phyloP scores from a whole-genome alignment of 2,797 vertebrate species.

The Acrossocheilus fasciatus region DNA sequence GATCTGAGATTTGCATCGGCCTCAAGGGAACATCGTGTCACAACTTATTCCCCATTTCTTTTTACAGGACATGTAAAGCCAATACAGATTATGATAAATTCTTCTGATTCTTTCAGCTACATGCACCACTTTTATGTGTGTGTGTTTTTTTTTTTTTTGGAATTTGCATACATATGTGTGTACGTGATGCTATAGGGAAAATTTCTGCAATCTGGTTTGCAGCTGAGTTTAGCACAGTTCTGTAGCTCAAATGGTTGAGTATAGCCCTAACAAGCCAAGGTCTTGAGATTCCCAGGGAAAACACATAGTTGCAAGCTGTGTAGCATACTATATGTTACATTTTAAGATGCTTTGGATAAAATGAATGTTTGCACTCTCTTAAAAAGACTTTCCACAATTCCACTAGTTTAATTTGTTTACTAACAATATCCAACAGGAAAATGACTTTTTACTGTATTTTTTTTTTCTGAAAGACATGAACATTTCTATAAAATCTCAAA shows the following conservation, averaged over 20 bases:
- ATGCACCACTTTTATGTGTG: not conserved
- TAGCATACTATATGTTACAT: not conserved
- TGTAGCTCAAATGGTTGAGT: not conserved
- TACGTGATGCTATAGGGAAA: not conserved
- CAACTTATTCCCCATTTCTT: not conserved
- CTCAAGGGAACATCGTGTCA: not conserved
- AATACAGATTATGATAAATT: not conserved
- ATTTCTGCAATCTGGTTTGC: not conserved
- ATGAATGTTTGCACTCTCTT: not conserved
- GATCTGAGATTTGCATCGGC: constrained; percentile 12
- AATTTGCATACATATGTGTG: not conserved
- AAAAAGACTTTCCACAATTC: not conserved
- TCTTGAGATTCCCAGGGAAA: not conserved
- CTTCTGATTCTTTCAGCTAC: not conserved
- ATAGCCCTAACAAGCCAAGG: not conserved
- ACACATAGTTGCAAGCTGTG: not conserved
- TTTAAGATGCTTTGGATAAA: not conserved
- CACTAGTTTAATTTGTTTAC: not conserved
- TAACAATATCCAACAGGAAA: not conserved
- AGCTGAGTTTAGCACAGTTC: not conserved
- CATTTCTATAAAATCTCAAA: not conserved
- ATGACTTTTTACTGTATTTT: not conserved
- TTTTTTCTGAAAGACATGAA: not conserved
- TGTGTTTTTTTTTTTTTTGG: too few species aligned
- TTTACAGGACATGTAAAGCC: not conserved